Evolutionary conservation across 2,797 vertebrate species (phyloP).

Genomic region (Falco columbarius): DNA sequence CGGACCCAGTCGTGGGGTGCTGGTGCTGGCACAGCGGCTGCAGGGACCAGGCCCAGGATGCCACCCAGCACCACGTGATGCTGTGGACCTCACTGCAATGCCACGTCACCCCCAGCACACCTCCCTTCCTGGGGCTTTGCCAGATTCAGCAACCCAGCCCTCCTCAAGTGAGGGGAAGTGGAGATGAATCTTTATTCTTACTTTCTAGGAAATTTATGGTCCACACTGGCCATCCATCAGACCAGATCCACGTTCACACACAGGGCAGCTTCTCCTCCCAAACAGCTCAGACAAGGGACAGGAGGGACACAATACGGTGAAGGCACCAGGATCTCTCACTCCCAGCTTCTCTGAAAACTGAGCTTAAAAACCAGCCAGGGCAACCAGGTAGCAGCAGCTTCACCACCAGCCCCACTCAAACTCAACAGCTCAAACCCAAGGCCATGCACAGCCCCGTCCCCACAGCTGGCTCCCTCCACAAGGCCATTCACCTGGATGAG

Average conservation of each 20-base stretch:
- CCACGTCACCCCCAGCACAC: neutral
- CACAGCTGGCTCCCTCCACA: neutral
- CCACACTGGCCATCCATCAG: fast-evolving
- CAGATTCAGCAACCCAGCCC: neutral
- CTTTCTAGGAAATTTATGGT: neutral
- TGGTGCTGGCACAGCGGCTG: neutral
- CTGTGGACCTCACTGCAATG: fast-evolving
- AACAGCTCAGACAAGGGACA: neutral
- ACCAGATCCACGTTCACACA: fast-evolving
- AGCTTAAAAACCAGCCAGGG: neutral
- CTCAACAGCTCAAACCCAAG: neutral
- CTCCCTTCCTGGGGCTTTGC: no score
- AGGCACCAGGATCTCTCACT: fast-evolving
- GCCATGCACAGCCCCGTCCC: neutral
- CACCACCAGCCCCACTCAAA: fast-evolving
- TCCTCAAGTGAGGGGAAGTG: fast-evolving
- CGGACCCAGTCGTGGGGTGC: neutral
- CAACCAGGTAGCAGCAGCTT: neutral
- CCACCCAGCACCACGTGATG: neutral
- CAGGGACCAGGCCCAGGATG: neutral
- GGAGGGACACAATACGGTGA: fast-evolving
- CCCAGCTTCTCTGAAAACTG: neutral
- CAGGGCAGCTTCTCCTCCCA: neutral
- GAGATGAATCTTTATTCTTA: neutral
- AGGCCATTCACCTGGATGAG: fast-evolving